Percentiles rank a stretch among this genome's conserved stretches.
Evolutionary conservation across 1,140 invertebrate species (phyloP).

Genomic region (Littorina saxatilis): DNA sequence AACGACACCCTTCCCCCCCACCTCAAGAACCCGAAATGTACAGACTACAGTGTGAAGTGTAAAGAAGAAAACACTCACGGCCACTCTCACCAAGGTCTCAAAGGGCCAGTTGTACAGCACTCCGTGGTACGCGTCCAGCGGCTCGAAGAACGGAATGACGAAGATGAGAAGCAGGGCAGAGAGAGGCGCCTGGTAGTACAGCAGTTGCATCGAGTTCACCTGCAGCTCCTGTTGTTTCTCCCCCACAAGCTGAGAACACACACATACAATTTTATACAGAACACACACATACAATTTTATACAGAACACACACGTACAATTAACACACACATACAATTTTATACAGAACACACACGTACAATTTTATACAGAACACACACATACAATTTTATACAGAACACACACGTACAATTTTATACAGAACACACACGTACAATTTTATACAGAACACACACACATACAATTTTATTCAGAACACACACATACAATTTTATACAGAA

Average conservation of each 20-base stretch:
- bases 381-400: no score
- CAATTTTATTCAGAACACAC: no score
- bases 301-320: background rate
- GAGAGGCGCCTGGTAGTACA: slow-evolving; percentile 82
- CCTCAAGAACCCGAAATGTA: no score
- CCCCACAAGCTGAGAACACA: slow-evolving; percentile 78
- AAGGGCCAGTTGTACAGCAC: slow-evolving; percentile 76
- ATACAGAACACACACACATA: slow-evolving; percentile 3
- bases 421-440: slow-evolving; percentile 43
- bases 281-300: no score
- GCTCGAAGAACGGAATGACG: slow-evolving; percentile 79
- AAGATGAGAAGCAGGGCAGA: slow-evolving; percentile 79
- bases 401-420: no score
- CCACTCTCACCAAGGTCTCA: slow-evolving; percentile 75
- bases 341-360: background rate
- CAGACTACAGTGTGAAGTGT: no score
- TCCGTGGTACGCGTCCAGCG: slow-evolving; percentile 66
- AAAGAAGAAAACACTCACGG: background rate
- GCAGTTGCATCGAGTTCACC: slow-evolving; percentile 81
- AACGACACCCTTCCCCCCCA: no score
- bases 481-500: no score
- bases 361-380: no score
- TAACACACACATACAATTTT: background rate
- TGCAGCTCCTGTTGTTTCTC: slow-evolving; percentile 81
- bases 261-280: no score